Evolutionary conservation across 2,888 invertebrate species (phyloP).

Genomic region (Euplexia lucipara): DNA sequence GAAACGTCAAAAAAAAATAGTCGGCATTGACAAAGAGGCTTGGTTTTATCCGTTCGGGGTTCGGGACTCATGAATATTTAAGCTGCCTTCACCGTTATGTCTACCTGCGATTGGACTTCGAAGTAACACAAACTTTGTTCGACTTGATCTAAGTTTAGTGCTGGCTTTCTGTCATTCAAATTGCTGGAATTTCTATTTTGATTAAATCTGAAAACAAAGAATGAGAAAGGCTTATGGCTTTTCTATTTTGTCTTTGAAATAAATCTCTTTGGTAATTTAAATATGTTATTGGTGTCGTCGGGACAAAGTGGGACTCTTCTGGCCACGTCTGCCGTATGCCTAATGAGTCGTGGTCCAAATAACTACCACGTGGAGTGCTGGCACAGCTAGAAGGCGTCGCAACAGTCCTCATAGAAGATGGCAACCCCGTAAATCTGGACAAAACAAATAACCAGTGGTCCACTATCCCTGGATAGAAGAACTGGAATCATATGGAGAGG

Average conservation of each 20-base stretch:
- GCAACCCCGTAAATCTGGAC: too few relatives aligned
- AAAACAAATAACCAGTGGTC: too few relatives aligned
- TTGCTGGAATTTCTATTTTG: conserved; percentile 19
- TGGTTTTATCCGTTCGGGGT: conserved; percentile 50
- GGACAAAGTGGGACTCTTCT: too few relatives aligned
- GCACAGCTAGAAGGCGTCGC: too few relatives aligned
- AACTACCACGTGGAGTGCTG: too few relatives aligned
- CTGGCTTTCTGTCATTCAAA: conserved; percentile 38
- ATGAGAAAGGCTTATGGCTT: neutral
- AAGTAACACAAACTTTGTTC: conserved; percentile 27
- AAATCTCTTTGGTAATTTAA: too few relatives aligned
- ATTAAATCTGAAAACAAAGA: neutral
- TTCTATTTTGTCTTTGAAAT: neutral
- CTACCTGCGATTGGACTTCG: conserved; percentile 53
- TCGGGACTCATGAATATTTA: conserved; percentile 64
- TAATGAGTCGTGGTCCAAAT: too few relatives aligned
- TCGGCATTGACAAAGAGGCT: conserved; percentile 61
- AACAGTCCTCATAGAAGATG: too few relatives aligned
- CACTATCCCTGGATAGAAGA: too few relatives aligned
- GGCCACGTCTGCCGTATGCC: too few relatives aligned
- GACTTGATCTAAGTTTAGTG: conserved; percentile 29
- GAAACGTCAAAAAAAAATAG: conserved; percentile 49
- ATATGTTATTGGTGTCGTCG: too few relatives aligned
- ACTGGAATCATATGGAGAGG: too few relatives aligned
- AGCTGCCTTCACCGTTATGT: conserved; percentile 59